Base-by-base conservation (phyloP, 2,113 vertebrate species). In the Sula dactylatra region DNA sequence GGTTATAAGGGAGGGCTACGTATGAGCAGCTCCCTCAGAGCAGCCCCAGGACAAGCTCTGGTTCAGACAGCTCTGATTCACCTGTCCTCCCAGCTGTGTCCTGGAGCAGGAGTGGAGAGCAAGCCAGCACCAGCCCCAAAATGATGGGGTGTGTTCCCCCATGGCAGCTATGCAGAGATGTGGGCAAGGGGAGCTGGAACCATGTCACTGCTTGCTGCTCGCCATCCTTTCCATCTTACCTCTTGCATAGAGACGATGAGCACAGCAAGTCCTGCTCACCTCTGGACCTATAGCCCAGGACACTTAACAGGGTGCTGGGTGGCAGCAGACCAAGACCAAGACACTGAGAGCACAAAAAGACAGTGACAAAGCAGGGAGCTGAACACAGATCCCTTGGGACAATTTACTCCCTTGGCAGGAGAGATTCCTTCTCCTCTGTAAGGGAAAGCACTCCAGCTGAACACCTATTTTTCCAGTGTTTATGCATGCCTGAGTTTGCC, bases 131-230 rank as follows among this genome's bases (percentile, higher is more conserved):
- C 20, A 73, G 20, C 58, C 36, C 67, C 27, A 29, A 31, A 54
- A 27, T 0, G 2, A 24, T 6, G 19, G 7, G 6, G 11, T 10
- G 5, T 62, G 34, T 20, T 94, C 14, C 50, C 44, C 50, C 19
- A 34, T 1, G 2, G n/a, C 55, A 71, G n/a, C 45, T 67, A 32
- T 31, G 38, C 4, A 3, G 42, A 29, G 12, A 45, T 9, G 69
- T 7, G n/a, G 72, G 40, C 32, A 82, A 52, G 38, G 32, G 14
- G 17, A 70, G 14, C n/a, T 49, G 56, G 38, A 85, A 52, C 50
- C 9, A 25, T 11, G 22, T 36, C 24, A 25, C 18, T 1, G 0
- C 49, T 69, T 1, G 0, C 64, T n/a, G 32, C 71, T 79, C 4
- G 0, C n/a, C 1, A 1, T 45, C 36, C 62, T 62, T 78, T 67